These are phyloP conservation scores for Himalopsyche phryganea DNA, from an alignment of 1,140 invertebrate species.

Conservation along the genomic window DNA sequence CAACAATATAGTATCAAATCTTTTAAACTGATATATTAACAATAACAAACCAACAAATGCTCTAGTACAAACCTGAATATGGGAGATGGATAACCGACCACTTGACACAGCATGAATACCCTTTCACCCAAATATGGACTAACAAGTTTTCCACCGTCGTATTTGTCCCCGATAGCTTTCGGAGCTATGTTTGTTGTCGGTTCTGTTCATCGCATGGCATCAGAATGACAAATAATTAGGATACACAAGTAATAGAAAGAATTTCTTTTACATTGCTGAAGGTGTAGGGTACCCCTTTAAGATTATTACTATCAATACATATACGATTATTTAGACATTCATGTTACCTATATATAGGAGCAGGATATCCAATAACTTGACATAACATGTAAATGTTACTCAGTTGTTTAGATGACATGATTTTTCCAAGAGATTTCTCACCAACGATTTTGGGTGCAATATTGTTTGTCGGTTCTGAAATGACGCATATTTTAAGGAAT, in stretches of 20 bases:
- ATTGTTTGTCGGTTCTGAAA: slow-evolving; percentile 56
- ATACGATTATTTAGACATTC: neutral
- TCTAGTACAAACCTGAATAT: slow-evolving; percentile 57
- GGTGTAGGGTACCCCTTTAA: slow-evolving; percentile 12
- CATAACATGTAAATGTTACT: slow-evolving; percentile 51
- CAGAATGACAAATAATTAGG: neutral
- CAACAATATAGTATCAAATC: no score
- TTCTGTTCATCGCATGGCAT: slow-evolving; percentile 41
- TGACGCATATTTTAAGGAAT: no score
- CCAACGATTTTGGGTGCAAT: slow-evolving; percentile 52
- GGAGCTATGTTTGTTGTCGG: slow-evolving; percentile 54
- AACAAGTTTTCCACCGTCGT: slow-evolving; percentile 62
- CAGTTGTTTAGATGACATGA: slow-evolving; percentile 21
- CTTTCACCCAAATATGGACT: slow-evolving; percentile 55
- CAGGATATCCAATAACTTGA: slow-evolving; percentile 57
- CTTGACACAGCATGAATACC: slow-evolving; percentile 60
- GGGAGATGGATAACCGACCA: slow-evolving; percentile 63
- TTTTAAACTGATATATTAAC: no score
- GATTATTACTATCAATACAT: no score
- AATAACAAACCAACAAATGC: no score
- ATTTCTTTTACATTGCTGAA: neutral
- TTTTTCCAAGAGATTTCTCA: slow-evolving; percentile 44
- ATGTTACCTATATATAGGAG: slow-evolving; percentile 56
- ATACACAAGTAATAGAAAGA: no score
- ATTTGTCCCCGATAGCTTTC: slow-evolving; percentile 57